Evolutionary conservation across 1,140 invertebrate species (phyloP).

Genomic region (Bombyx mandarina): DNA sequence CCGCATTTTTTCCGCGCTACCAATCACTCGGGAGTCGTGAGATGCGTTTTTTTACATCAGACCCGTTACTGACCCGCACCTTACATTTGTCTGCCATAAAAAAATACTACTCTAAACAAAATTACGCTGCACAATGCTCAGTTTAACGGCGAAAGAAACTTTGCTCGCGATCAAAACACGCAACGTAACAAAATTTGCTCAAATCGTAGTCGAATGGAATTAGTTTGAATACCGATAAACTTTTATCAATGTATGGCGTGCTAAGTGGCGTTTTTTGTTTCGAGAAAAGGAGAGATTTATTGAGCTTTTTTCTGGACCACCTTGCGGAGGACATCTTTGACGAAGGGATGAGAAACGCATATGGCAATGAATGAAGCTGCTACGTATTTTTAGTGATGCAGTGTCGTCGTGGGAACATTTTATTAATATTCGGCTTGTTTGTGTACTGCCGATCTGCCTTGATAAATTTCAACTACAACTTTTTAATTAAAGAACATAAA

Average conservation of each 20-base stretch:
- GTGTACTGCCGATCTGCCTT: too few relatives aligned
- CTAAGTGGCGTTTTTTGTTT: slow-evolving; percentile 40
- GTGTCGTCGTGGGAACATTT: too few relatives aligned
- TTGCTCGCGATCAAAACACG: too few relatives aligned
- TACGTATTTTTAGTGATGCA: neutral
- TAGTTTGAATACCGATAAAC: slow-evolving; percentile 17
- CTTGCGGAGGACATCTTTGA: slow-evolving; percentile 36
- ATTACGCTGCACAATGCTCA: slow-evolving; percentile 21
- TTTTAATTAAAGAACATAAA: too few relatives aligned
- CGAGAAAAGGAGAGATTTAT: slow-evolving; percentile 35
- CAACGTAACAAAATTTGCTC: too few relatives aligned
- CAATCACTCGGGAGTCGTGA: slow-evolving; percentile 46
- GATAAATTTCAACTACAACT: too few relatives aligned
- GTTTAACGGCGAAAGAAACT: too few relatives aligned
- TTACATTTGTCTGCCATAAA: slow-evolving; percentile 15
- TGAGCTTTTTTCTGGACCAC: slow-evolving; percentile 41
- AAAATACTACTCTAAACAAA: slow-evolving; percentile 11
- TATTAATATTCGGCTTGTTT: too few relatives aligned
- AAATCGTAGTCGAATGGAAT: too few relatives aligned
- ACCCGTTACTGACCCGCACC: slow-evolving; percentile 35
- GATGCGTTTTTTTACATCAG: slow-evolving; percentile 40
- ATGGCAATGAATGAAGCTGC: slow-evolving; percentile 5
- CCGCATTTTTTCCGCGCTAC: slow-evolving; percentile 27
- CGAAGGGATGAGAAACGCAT: slow-evolving; percentile 18
- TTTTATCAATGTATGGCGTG: slow-evolving; percentile 34